These are phyloP conservation scores for Loripinus fragilis DNA, from an alignment of 2,888 invertebrate species.

Conservation along the genomic window DNA sequence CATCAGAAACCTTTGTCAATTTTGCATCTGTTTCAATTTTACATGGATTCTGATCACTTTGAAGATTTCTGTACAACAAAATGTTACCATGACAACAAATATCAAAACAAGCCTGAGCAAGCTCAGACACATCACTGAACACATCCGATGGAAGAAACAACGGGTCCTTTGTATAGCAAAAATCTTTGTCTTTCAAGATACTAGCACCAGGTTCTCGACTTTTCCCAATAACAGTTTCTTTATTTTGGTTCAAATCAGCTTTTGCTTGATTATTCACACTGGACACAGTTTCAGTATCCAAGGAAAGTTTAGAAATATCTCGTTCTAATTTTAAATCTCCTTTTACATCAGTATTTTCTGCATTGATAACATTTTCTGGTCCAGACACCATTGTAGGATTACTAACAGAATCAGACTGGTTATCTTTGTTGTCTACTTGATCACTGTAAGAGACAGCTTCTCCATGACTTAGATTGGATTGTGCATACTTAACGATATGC, in stretches of 20 bases:
- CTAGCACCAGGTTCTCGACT: conserved; percentile 11
- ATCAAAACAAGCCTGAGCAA: conserved; percentile 71
- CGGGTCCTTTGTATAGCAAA: conserved; percentile 69
- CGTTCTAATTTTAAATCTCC: not conserved
- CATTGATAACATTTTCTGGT: not conserved
- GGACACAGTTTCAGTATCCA: not conserved
- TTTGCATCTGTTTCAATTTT: not conserved
- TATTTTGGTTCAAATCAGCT: not conserved
- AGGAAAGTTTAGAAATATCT: not conserved
- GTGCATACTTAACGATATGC: conserved; percentile 47
- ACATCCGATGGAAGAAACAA: conserved; percentile 60
- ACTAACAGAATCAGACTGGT: not conserved
- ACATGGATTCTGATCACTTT: not conserved
- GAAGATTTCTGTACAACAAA: conserved; percentile 24
- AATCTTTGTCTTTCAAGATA: conserved; percentile 41
- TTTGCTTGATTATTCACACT: not conserved
- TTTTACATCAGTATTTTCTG: no score
- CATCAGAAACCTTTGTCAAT: not conserved
- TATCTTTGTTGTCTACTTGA: not conserved
- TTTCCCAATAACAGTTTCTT: not conserved
- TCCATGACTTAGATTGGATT: not conserved
- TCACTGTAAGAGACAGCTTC: not conserved
- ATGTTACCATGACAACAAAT: conserved; percentile 68
- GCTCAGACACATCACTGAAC: conserved; percentile 58
- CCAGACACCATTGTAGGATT: not conserved